Evolutionary conservation across 2,113 vertebrate genomes (phyloP).

Genomic region (Amia ocellicauda): DNA sequence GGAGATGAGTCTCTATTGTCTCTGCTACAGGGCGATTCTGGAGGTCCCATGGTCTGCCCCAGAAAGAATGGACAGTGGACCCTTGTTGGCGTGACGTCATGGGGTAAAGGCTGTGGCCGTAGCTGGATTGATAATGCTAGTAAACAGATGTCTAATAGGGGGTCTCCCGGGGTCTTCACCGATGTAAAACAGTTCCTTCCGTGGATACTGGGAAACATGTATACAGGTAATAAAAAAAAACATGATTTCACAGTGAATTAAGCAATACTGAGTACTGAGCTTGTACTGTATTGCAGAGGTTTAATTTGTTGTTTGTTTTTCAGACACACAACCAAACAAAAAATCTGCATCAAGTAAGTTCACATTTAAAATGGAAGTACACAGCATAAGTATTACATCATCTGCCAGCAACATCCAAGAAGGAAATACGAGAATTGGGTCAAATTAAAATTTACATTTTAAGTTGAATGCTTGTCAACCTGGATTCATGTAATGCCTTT

Average conservation of each 20-base stretch:
- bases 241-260: too few species aligned
- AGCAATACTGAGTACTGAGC: too few species aligned
- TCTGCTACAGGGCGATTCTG: conserved; percentile 74
- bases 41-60: conserved; percentile 75
- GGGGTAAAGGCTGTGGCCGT: conserved; percentile 82
- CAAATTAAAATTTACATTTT: too few species aligned
- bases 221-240: conserved; percentile 41
- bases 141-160: conserved; percentile 52
- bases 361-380: too few species aligned
- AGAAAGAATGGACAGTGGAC: conserved; percentile 65
- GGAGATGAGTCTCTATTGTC: too few species aligned
- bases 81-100: conserved; percentile 77
- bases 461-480: too few species aligned
- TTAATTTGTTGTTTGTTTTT: too few species aligned
- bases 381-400: too few species aligned
- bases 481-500: too few species aligned
- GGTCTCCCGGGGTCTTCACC: conserved; percentile 81
- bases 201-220: conserved; percentile 68
- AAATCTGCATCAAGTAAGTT: conserved; percentile 35
- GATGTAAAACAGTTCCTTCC: conserved; percentile 67
- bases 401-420: too few species aligned
- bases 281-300: too few species aligned
- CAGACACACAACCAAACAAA: conserved; percentile 26
- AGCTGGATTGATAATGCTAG: conserved; percentile 69
- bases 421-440: too few species aligned